Evolutionary conservation across 2,888 invertebrate species (phyloP).

Genomic region (Euzophera pinguis): DNA sequence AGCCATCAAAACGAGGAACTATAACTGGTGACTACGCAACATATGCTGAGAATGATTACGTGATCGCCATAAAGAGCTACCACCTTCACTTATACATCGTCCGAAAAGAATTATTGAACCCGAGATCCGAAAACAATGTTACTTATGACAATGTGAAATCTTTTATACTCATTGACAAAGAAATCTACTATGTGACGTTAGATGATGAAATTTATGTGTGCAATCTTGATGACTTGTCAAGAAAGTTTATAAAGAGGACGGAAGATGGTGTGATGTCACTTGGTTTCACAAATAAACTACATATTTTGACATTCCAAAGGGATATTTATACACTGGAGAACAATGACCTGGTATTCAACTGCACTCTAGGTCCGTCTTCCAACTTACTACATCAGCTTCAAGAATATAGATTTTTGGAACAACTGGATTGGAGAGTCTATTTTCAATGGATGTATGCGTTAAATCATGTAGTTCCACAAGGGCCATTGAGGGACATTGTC

Average conservation of each 20-base stretch:
- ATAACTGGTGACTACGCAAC: constrained; percentile 44
- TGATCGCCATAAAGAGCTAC: constrained; percentile 34
- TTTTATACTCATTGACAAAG: constrained; percentile 34
- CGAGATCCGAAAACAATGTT: constrained; percentile 22
- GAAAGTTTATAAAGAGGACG: constrained; percentile 24
- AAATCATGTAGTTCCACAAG: constrained; percentile 41
- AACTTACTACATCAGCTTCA: constrained; percentile 39
- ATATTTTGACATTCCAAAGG: constrained; percentile 43
- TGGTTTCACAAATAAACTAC: constrained; percentile 34
- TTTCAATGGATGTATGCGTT: constrained; percentile 51
- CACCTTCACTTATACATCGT: constrained; percentile 41
- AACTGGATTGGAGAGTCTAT: constrained; percentile 53
- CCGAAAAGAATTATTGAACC: constrained; percentile 29
- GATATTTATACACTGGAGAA: constrained; percentile 38
- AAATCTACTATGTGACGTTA: constrained; percentile 41
- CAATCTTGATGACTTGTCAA: constrained; percentile 21
- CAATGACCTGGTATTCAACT: constrained; percentile 26
- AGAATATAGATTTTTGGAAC: constrained; percentile 50
- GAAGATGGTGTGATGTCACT: constrained; percentile 43
- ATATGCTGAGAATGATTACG: constrained; percentile 45
- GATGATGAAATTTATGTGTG: constrained; percentile 43
- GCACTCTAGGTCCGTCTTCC: constrained; percentile 28
- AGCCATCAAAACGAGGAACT: constrained; percentile 25
- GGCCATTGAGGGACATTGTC: constrained; percentile 45
- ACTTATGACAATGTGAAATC: constrained; percentile 43